Base-by-base conservation (phyloP, 2,113 vertebrate species). In the Falco punctatus region DNA sequence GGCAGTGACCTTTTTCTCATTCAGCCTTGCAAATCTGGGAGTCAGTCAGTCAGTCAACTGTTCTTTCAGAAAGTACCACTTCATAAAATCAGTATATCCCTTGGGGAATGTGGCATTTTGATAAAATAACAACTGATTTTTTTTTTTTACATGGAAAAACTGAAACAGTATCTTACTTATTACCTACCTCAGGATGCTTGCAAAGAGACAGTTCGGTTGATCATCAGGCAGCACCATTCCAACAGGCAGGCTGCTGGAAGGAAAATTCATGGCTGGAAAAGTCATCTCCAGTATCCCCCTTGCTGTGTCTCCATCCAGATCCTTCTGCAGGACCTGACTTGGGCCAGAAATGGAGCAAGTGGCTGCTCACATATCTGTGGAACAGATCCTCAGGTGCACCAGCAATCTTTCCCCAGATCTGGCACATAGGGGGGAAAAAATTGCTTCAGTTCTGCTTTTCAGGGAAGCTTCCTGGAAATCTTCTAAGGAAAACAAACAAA, bases 361-460 rank as follows among this genome's bases (percentile, higher is more conserved):
- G 10, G 5, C 8, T 83, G 23, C 35, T 66, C 52, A 77, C 6
- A 7, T 15, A 7, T 61, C 35, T 71, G 28, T 71, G 19, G 49
- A 85, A 64, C 20, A 79, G 65, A 52, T 52, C 28, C 11, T 3
- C 13, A 21, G 0, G 3, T 35, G 16, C 12, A 51, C 6, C 10
- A 61, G 9, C 17, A 75, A 24, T 64, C 20, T n/a, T 64, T 71
- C 24, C 10, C 6, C 6, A 38, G 6, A 15, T 42, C 17, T 81
- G 18, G 17, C 13, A 46, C 9, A 8, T 2, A 42, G 7, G 0
- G 3, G 16, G 5, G 1, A 17, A 46, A 62, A 67, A 46, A 40
- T 32, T 48, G 2, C 5, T 88, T 15, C 15, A 27, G 15, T 42
- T 73, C 23, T 54, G 5, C 15, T 83, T 95, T 78, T 48, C 40